These are phyloP conservation scores for Chelon labrosus DNA, from an alignment of 2,797 vertebrate genomes.

Conservation along the genomic window DNA sequence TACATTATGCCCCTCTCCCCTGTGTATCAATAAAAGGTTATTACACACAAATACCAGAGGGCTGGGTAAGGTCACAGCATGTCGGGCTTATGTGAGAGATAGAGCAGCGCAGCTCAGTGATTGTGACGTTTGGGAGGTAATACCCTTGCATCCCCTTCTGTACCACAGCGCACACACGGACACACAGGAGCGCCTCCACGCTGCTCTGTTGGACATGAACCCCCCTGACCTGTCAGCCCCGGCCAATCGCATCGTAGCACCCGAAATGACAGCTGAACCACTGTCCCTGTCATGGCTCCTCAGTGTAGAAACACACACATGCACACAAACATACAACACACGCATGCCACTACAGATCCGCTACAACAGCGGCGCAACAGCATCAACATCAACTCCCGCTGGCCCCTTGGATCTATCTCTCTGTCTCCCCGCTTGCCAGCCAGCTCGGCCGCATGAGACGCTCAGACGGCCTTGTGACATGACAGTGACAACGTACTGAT, in stretches of 20 bases:
- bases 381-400: conserved; percentile 68
- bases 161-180: conserved; percentile 24
- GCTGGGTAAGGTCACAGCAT: conserved; percentile 58
- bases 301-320: conserved; percentile 71
- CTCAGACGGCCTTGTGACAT: conserved; percentile 81
- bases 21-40: conserved; percentile 66
- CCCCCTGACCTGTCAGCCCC: conserved; percentile 76
- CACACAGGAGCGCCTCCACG: conserved; percentile 31
- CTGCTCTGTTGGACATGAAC: conserved; percentile 67
- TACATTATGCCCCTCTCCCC: conserved; percentile 41
- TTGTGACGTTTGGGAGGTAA: conserved; percentile 70
- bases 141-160: conserved; percentile 52
- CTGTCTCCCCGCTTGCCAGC: conserved; percentile 62
- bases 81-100: conserved; percentile 41
- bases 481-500: conserved; percentile 81
- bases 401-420: conserved; percentile 65
- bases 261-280: conserved; percentile 81
- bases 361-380: conserved; percentile 55
- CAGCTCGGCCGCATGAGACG: conserved; percentile 68
- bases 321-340: conserved; percentile 55
- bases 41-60: conserved; percentile 62
- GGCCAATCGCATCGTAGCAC: conserved; percentile 69
- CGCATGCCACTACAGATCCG: conserved; percentile 61
- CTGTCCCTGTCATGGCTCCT: conserved; percentile 84
- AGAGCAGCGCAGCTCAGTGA: conserved; percentile 56